Conservation (phyloP, 2,113 vertebrate species). For the Epinephelus lanceolatus region DNA sequence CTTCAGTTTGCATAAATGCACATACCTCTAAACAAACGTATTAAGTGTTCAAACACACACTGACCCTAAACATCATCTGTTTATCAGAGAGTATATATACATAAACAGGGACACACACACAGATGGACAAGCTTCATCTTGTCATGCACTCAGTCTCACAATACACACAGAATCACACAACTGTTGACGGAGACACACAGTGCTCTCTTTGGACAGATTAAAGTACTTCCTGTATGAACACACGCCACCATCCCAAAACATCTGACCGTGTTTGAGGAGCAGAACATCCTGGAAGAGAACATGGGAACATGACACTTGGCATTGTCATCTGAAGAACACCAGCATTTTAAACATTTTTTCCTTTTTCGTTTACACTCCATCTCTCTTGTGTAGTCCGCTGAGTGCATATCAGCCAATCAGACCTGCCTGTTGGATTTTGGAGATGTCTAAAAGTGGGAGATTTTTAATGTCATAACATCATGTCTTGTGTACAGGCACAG, state of each 20-base stretch:
- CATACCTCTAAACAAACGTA: neutral
- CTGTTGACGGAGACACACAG: constrained; percentile 38
- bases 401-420: neutral
- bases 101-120: constrained; percentile 29
- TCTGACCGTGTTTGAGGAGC: neutral
- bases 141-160: constrained; percentile 20
- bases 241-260: constrained; percentile 3
- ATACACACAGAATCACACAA: constrained; percentile 16
- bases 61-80: constrained; percentile 9
- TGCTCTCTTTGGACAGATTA: neutral
- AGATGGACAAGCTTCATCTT: neutral
- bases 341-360: constrained; percentile 14
- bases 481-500: neutral
- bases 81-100: constrained; percentile 13
- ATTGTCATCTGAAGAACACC: neutral
- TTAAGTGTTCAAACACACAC: neutral
- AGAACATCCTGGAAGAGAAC: constrained; percentile 40
- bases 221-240: constrained; percentile 28
- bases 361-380: neutral
- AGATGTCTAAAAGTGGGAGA: constrained; percentile 17
- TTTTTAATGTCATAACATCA: constrained; percentile 16
- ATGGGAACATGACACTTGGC: constrained; percentile 63
- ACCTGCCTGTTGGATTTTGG: neutral
- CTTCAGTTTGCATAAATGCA: neutral
- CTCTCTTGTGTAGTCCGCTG: constrained; percentile 15